phyloP scores from a whole-genome alignment of 2,888 invertebrate genomes.

The Eilema sororculum region DNA sequence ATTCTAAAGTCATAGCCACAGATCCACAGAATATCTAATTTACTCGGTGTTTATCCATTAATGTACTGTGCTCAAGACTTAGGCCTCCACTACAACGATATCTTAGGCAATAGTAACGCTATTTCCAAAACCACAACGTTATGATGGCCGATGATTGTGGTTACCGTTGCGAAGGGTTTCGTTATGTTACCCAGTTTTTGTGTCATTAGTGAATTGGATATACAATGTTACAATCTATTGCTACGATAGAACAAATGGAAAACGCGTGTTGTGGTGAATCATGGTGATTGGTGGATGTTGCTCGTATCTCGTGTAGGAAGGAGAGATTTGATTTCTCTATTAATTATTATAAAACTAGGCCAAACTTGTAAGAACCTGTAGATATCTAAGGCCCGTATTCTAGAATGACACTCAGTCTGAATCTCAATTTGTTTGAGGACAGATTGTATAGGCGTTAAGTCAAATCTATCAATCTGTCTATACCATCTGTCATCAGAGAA shows the following conservation, averaged over 20 bases:
- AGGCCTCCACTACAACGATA: not conserved
- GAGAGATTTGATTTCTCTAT: not conserved
- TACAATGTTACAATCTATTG: not conserved
- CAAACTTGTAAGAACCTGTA: not conserved
- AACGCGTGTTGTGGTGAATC: not conserved
- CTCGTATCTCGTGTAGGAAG: not conserved
- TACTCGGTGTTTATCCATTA: not conserved
- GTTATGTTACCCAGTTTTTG: not conserved
- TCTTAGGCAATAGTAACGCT: conserved; percentile 11
- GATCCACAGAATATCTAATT: too few relatives aligned
- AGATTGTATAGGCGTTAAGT: too few relatives aligned
- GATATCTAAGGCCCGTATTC: not conserved
- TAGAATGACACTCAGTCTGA: too few relatives aligned
- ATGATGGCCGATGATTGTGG: conserved; percentile 30
- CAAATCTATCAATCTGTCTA: too few relatives aligned
- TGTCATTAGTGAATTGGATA: not conserved
- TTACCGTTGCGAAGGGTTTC: conserved; percentile 22
- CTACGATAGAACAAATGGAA: not conserved
- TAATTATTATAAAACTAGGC: not conserved
- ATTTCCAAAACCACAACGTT: conserved; percentile 34
- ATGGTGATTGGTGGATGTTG: not conserved
- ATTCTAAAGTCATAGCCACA: too few relatives aligned
- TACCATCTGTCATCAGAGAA: too few relatives aligned
- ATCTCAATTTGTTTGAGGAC: too few relatives aligned
- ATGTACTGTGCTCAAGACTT: not conserved